phyloP scores from a whole-genome alignment of 2,888 invertebrate genomes.

The Eristalinus aeneus region DNA sequence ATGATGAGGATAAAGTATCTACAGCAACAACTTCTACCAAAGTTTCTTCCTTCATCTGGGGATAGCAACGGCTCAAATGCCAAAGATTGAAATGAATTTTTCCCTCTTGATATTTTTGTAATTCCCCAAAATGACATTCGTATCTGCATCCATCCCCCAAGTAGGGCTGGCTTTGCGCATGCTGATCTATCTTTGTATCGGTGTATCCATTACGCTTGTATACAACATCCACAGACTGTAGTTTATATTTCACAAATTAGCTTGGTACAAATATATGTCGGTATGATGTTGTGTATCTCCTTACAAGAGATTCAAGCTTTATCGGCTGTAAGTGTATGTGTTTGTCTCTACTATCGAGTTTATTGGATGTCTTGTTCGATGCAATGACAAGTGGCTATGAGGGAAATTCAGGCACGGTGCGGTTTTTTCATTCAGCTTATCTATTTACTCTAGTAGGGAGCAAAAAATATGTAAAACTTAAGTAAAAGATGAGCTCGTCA shows the following conservation, averaged over 20 bases:
- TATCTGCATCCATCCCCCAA: conserved; percentile 34
- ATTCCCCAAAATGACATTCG: conserved; percentile 61
- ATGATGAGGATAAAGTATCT: conserved; percentile 63
- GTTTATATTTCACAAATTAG: conserved; percentile 28
- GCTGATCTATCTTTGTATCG: conserved; percentile 20
- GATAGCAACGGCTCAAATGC: conserved; percentile 37
- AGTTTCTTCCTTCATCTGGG: not conserved
- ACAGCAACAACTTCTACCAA: conserved; percentile 47
- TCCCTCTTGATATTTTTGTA: conserved; percentile 64
- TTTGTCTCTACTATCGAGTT: conserved; percentile 39
- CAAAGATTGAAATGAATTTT: conserved; percentile 68
- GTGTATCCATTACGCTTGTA: conserved; percentile 12
- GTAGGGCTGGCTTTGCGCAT: conserved; percentile 35
- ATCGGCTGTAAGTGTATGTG: conserved; percentile 17
- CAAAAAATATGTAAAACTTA: conserved; percentile 80
- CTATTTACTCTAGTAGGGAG: not conserved
- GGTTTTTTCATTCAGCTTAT: not conserved
- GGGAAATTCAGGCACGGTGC: conserved; percentile 20
- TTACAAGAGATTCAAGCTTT: conserved; percentile 22
- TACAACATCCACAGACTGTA: conserved; percentile 18
- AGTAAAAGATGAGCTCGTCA: conserved; percentile 81
- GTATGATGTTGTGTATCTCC: conserved; percentile 9
- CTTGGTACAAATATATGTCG: not conserved
- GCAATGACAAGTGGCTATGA: conserved; percentile 56
- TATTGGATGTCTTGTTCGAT: conserved; percentile 51